A percentile compares a stretch with the other conserved stretches of the same genome.
Conservation (phyloP, 1,140 invertebrate species). For the Gerris buenoi region DNA sequence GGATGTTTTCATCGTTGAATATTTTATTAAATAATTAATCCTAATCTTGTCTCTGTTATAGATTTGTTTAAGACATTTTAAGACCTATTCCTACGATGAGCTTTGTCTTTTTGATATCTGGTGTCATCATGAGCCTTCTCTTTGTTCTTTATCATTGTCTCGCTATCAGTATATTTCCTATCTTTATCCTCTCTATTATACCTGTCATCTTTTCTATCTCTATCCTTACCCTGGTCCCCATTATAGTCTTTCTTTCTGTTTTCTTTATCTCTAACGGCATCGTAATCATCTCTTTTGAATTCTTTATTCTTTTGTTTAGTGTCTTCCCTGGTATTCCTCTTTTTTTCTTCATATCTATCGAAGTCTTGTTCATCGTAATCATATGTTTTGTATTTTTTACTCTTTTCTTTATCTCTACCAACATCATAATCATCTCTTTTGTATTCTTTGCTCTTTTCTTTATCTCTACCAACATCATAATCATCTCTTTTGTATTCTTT, state of each 20-base stretch:
- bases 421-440: background rate
- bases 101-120: background rate
- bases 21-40: too few species aligned
- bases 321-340: background rate
- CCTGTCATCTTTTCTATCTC: background rate
- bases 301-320: background rate
- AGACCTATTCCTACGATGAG: too few species aligned
- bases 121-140: background rate
- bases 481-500: background rate
- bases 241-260: background rate
- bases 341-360: background rate
- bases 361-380: background rate
- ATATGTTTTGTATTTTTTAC: background rate
- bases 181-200: background rate
- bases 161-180: background rate
- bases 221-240: background rate
- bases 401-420: background rate
- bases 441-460: background rate
- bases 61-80: too few species aligned
- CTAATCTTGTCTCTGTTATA: too few species aligned
- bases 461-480: too few species aligned
- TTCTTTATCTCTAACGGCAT: background rate
- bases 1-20: too few species aligned
- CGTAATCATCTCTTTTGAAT: background rate
- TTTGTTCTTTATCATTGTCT: background rate